Percentiles rank a stretch among this genome's conserved stretches.
Evolutionary conservation across 2,113 vertebrate species (phyloP).

Genomic region (Brachyhypopomus occidentalis): DNA sequence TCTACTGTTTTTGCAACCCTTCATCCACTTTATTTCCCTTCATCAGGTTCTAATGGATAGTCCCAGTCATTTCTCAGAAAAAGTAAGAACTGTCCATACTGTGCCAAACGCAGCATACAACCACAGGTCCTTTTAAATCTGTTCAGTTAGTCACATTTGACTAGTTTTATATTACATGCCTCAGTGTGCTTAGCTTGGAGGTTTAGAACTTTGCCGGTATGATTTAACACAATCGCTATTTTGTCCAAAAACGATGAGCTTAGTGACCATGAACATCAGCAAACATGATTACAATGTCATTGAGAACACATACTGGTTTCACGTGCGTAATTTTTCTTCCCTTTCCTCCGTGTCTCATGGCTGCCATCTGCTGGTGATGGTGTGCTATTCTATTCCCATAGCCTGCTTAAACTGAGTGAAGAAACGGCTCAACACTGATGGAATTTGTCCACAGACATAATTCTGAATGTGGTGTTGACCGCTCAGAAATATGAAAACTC

Average conservation of each 20-base stretch:
- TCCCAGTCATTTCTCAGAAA: not conserved
- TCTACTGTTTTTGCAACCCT: not conserved
- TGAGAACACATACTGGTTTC: not conserved
- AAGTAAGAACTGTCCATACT: too few relatives aligned
- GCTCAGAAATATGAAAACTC: too few relatives aligned
- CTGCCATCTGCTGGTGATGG: constrained; percentile 17
- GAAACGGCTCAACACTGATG: too few relatives aligned
- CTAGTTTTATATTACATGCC: too few relatives aligned
- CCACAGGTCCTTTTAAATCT: too few relatives aligned
- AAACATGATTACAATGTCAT: not conserved
- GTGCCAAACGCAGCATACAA: too few relatives aligned
- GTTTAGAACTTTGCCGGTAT: too few relatives aligned
- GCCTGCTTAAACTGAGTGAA: too few relatives aligned
- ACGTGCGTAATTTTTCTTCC: not conserved
- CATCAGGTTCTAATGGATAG: constrained; percentile 3
- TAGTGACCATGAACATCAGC: not conserved
- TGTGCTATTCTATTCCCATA: not conserved
- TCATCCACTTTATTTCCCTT: not conserved
- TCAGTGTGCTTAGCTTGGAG: too few relatives aligned
- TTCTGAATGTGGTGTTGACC: too few relatives aligned
- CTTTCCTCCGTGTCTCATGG: not conserved
- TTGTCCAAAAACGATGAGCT: not conserved
- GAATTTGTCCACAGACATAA: too few relatives aligned
- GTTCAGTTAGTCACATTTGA: too few relatives aligned
- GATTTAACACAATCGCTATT: not conserved